A percentile compares a stretch with the other conserved stretches of the same genome.
phyloP scores from a whole-genome alignment of 2,797 vertebrate species.

The Fratercula arctica region DNA sequence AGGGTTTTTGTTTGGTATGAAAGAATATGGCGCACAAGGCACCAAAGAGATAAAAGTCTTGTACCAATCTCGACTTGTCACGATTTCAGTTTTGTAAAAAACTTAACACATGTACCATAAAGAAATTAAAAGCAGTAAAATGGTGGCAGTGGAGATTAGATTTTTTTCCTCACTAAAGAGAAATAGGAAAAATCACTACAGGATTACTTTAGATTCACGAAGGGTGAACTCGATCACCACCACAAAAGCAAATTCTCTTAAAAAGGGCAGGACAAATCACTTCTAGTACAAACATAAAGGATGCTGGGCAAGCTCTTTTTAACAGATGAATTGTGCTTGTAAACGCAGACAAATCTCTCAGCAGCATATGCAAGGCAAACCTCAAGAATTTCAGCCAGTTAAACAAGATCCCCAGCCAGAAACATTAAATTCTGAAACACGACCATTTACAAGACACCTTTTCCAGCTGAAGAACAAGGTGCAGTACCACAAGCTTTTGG shows the following conservation, averaged over 20 bases:
- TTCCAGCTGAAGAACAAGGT: constrained; percentile 9
- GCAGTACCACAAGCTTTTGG: background rate
- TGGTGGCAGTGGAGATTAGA: background rate
- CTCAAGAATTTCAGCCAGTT: constrained; percentile 35
- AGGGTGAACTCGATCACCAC: background rate
- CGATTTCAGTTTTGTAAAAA: background rate
- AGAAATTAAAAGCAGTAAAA: background rate
- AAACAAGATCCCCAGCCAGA: constrained; percentile 15
- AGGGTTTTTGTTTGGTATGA: background rate
- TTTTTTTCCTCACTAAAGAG: background rate
- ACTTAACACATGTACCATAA: background rate
- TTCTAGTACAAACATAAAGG: background rate
- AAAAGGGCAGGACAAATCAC: background rate
- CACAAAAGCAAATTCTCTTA: background rate
- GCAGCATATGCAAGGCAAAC: background rate
- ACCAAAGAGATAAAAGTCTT: background rate
- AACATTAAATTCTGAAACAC: background rate
- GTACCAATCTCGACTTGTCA: background rate
- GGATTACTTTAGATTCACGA: background rate
- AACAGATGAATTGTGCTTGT: background rate
- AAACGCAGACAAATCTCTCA: background rate
- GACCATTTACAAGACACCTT: background rate
- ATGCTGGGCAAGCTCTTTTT: background rate
- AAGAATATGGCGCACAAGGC: background rate
- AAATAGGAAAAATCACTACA: background rate